Base-by-base conservation (phyloP, 1,140 invertebrate genomes). In the Diorhabda elongata region DNA sequence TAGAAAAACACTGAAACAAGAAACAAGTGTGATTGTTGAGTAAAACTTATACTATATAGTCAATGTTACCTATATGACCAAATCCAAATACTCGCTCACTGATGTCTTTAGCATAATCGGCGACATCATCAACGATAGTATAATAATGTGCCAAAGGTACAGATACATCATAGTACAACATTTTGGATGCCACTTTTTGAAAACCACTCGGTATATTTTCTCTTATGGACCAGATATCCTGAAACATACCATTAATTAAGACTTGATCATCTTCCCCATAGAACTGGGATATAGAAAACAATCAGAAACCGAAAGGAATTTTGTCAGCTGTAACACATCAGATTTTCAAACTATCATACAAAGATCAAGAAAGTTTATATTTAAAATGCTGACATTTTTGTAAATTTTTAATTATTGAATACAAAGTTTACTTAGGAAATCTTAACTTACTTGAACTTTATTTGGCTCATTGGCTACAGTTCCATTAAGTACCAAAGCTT, bases 101-200 rank as follows among this genome's bases (percentile, higher is more conserved):
- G 64, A 83, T 78, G 4, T 65, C 58, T 0, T 85, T 85, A 43
- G 95, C 76, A 61, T 87, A 86, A 66, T 90, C 81, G 42, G 87
- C 84, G 74, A 96, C 86, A 5, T 88, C 85, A 47, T 88, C 83
- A 5, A 97, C 91, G 11, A 98, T 83, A 58, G 89, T 83, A 77
- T 98, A 98, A 80, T 94, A 98, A 61, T 89, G 77, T 2, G 84
- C 78, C 26, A 94, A 78, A 0, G 96, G 96, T 70, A 98, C 77
- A 0, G 96, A 97, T 3, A 99, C 87, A 79, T 99, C 97, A 81
- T 98, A 98, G 79, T 96, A 96, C 80, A 96, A 98, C 43, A 92
- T 89, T 82, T 52, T 52, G 6, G 96, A 96, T 3, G 95, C 95
- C 76, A 94, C 91, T 42, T 84, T 81, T 65, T 92, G 79, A 42